phyloP scores from a whole-genome alignment of 2,888 invertebrate genomes.

The Pollenia griseotomentosa region DNA sequence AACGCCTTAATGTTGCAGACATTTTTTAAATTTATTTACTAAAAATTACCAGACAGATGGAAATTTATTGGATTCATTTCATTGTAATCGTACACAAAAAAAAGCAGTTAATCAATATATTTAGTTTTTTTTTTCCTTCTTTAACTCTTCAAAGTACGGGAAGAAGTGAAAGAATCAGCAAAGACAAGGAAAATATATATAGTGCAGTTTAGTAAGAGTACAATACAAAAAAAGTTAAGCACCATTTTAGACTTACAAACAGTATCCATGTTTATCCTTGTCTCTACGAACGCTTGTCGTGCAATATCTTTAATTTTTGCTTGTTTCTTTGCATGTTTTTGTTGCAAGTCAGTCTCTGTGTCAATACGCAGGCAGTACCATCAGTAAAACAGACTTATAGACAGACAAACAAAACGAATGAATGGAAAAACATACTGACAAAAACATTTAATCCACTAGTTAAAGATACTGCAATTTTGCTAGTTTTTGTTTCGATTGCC shows the following conservation, averaged over 20 bases:
- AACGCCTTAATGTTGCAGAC: conserved; percentile 54
- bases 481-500: conserved; percentile 15
- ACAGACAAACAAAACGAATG: conserved; percentile 10
- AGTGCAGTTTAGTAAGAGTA: conserved; percentile 25
- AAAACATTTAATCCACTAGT: conserved; percentile 40
- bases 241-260: conserved; percentile 52
- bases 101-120: conserved; percentile 65
- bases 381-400: conserved; percentile 15
- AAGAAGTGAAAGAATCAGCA: conserved; percentile 8
- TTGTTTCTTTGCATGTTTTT: conserved; percentile 20
- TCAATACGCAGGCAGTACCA: conserved; percentile 28
- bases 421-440: conserved; percentile 31
- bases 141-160: conserved; percentile 19
- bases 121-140: background rate
- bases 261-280: conserved; percentile 59
- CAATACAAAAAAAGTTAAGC: conserved; percentile 14
- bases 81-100: conserved; percentile 48
- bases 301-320: conserved; percentile 26
- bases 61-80: conserved; percentile 64
- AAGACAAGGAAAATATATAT: background rate
- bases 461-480: conserved; percentile 47
- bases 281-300: conserved; percentile 20
- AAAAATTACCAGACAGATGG: conserved; percentile 62
- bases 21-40: conserved; percentile 57
- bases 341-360: conserved; percentile 31